Base-by-base conservation (phyloP, 2,888 invertebrate species). In the Folsomia manolachei region DNA sequence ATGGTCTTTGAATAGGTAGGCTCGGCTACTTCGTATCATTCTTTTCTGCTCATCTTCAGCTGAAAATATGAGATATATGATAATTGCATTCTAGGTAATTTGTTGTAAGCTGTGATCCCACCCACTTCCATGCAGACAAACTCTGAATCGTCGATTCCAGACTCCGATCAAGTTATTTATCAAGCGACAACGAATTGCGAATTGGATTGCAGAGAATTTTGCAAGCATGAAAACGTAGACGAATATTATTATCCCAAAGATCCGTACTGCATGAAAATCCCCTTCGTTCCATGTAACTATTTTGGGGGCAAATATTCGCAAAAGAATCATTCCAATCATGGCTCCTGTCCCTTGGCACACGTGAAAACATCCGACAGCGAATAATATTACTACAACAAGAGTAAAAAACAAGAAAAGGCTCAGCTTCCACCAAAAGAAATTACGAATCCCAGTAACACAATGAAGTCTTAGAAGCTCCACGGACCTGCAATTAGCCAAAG, bases 1-100 rank as follows among this genome's bases (percentile, higher is more conserved):
- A 25, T 64, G 64, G 39, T 64, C 64, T 26, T 64, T 64, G 19
- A 64, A 64, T 19, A 64, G 26, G 14, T 27, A 27, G 2, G 64
- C 64, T n/a, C 64, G 64, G 2, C 4, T 27, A 27, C 64, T 27
- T 26, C 64, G 2, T 18, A 64, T 26, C 26, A 64, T 19, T 25
- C 11, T 64, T 19, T n/a, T 64, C 51, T 25, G 64, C 27, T n/a
- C 9, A 4, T 26, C 27, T 19, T 25, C 19, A 4, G 64, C 64
- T 64, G 18, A 11, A n/a, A n/a, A n/a, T n/a, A n/a, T n/a, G n/a
- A n/a, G n/a, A n/a, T n/a, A n/a, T n/a, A n/a, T n/a, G n/a, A n/a
- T n/a, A n/a, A n/a, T n/a, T n/a, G 14, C 14, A 51, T 51, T 51
- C 14, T 51, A 51, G 11, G 14, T 11, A 51, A 51, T 51, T 51